phyloP scores from a whole-genome alignment of 1,140 invertebrate species.

The Lordiphosa collinella region DNA sequence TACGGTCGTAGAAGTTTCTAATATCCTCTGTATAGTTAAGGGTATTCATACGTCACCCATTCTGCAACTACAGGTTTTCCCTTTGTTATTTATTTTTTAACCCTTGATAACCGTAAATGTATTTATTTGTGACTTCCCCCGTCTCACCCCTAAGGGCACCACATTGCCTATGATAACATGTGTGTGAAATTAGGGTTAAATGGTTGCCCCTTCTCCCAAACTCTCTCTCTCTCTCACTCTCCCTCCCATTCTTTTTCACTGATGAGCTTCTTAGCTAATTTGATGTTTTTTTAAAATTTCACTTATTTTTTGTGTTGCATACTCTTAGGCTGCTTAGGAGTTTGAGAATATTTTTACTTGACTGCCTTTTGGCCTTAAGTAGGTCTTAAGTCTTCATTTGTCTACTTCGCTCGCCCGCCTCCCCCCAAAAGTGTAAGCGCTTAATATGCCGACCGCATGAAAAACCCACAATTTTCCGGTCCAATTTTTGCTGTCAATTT shows the following conservation, averaged over 20 bases:
- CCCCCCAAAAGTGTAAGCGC: slow-evolving; percentile 29
- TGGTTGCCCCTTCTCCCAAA: slow-evolving; percentile 15
- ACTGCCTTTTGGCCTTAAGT: slow-evolving; percentile 51
- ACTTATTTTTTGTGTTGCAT: slow-evolving; percentile 32
- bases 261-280: slow-evolving; percentile 49
- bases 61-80: neutral
- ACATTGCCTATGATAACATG: slow-evolving; percentile 30
- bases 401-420: slow-evolving; percentile 16
- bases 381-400: slow-evolving; percentile 76
- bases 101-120: slow-evolving; percentile 66
- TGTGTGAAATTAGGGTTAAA: slow-evolving; percentile 73
- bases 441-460: slow-evolving; percentile 74
- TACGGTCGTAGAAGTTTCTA: no score
- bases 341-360: slow-evolving; percentile 33
- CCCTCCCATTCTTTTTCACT: slow-evolving; percentile 4
- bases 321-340: slow-evolving; percentile 45
- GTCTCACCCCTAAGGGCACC: slow-evolving; percentile 14
- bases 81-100: slow-evolving; percentile 39
- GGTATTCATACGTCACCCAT: slow-evolving; percentile 1
- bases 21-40: neutral
- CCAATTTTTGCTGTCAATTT: slow-evolving; percentile 79
- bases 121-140: slow-evolving; percentile 73
- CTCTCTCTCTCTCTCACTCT: neutral
- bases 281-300: slow-evolving; percentile 37
- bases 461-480: slow-evolving; percentile 73